Base-by-base conservation (phyloP, 2,113 vertebrate species). In the Polypterus senegalus region DNA sequence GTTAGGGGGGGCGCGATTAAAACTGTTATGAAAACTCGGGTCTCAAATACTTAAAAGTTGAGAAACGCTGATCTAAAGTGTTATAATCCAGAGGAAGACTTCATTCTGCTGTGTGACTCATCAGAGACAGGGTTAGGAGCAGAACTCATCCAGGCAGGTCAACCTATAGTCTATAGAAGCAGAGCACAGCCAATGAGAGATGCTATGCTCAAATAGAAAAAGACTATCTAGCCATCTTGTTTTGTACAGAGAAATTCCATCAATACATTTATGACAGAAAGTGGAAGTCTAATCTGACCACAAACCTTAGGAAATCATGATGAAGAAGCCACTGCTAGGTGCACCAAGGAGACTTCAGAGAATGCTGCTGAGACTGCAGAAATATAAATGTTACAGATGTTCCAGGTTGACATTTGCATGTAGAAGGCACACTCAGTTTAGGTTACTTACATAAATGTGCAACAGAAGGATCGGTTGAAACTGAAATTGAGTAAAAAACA, bases 191-290 rank as follows among this genome's bases (percentile, higher is more conserved):
- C 3, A 68, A 54, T 6, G 65, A 69, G 53, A 60, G 48, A 5
- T 62, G 49, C 3, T 63, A 67, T 59, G 61, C 71, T 4, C 63
- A 58, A 49, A 71, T 66, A 53, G 63, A 68, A 64, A 71, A 66
- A 54, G 61, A 60, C 56, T 66, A 47, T 8, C 43, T 65, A 3
- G 69, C 54, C 6, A 63, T 68, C 3, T 7, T 68, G 4, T 66
- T 69, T 57, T 27, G 61, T 4, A 55, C 64, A 59, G 53, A 60
- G 9, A 70, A 61, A 64, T 70, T 66, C 46, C 65, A 70, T 46
- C 68, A 66, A n/a, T 70, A 70, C 52, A 69, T 64, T 1, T 66
- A 66, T 49, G 67, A 61, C 11, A n/a, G 61, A 3, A 58, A 9
- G 46, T 69, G 11, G 48, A 9, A 6, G 65, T 72, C 9, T 54